A percentile compares a stretch with the other conserved stretches of the same genome.
Evolutionary conservation across 2,888 invertebrate species (phyloP).

Genomic region (Oligia strigilis): DNA sequence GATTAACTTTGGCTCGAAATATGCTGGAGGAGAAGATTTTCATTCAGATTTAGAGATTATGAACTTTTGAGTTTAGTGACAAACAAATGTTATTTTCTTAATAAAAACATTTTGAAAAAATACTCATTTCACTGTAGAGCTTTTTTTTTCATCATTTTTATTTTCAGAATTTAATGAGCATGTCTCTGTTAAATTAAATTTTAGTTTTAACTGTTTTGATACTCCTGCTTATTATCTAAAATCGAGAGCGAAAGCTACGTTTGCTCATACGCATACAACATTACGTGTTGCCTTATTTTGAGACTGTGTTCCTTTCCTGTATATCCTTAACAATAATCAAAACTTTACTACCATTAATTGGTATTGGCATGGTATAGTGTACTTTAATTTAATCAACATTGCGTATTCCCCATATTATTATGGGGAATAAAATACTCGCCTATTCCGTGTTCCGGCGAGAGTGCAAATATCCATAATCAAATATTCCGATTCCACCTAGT

Average conservation of each 20-base stretch:
- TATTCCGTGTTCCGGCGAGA: neutral
- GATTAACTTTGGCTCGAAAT: slow-evolving; percentile 70
- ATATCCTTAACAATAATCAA: neutral
- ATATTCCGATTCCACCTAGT: neutral
- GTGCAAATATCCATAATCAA: neutral
- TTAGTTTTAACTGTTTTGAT: neutral
- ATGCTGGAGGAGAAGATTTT: slow-evolving; percentile 58
- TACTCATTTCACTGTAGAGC: neutral
- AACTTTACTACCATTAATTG: neutral
- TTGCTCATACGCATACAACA: neutral
- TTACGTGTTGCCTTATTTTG: neutral
- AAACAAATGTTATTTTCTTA: neutral
- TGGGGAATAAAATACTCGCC: neutral
- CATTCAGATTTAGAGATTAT: neutral
- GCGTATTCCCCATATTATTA: too few species aligned
- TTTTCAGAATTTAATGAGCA: neutral
- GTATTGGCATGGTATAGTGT: neutral
- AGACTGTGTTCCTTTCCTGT: neutral
- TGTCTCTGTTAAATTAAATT: neutral
- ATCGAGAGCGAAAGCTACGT: neutral
- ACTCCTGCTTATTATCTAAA: neutral
- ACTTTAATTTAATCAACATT: neutral
- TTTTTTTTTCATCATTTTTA: too few species aligned
- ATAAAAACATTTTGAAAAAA: neutral
- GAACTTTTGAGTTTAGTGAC: neutral